Percentiles rank a stretch among this genome's conserved stretches.
These are phyloP conservation scores for Acronicta psi DNA, from an alignment of 2,888 invertebrate genomes.

Conservation along the genomic window DNA sequence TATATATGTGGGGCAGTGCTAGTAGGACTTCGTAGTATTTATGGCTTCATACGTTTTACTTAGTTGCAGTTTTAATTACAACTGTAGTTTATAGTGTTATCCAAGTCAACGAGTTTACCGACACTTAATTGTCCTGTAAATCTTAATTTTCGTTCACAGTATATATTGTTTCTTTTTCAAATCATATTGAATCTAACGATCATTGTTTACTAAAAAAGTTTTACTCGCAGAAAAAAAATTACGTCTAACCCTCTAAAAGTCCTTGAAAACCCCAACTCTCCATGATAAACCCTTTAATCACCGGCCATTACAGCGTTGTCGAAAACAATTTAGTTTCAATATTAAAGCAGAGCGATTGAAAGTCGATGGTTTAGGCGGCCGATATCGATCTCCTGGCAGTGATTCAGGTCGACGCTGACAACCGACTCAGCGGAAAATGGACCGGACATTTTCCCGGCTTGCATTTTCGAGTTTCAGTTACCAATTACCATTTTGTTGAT, in stretches of 20 bases:
- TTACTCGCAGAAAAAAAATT: too few relatives aligned
- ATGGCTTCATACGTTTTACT: neutral
- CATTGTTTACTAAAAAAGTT: too few relatives aligned
- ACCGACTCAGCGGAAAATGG: slow-evolving; percentile 28
- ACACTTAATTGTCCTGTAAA: too few relatives aligned
- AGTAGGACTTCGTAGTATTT: neutral
- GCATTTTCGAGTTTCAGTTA: slow-evolving; percentile 3
- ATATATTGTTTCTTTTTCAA: too few relatives aligned
- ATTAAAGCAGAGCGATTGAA: slow-evolving; percentile 5
- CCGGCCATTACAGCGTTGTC: neutral
- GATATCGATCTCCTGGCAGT: slow-evolving; percentile 35
- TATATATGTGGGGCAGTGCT: slow-evolving; percentile 1
- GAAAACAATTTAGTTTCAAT: slow-evolving; percentile 8
- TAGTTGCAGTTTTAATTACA: neutral
- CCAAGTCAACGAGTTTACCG: too few relatives aligned
- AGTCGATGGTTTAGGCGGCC: slow-evolving; percentile 11
- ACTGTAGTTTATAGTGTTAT: neutral
- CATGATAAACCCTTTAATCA: neutral
- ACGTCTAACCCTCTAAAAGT: neutral
- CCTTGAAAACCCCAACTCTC: neutral
- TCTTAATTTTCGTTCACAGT: too few relatives aligned
- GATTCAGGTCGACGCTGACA: slow-evolving; percentile 21
- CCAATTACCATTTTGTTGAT: slow-evolving; percentile 10
- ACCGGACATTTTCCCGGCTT: slow-evolving; percentile 10
- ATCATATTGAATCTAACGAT: too few relatives aligned